Evolutionary conservation across 2,888 invertebrate genomes (phyloP), one percentile per base, ranked within the genome.

Genomic region (Dryobotodes eremita): DNA sequence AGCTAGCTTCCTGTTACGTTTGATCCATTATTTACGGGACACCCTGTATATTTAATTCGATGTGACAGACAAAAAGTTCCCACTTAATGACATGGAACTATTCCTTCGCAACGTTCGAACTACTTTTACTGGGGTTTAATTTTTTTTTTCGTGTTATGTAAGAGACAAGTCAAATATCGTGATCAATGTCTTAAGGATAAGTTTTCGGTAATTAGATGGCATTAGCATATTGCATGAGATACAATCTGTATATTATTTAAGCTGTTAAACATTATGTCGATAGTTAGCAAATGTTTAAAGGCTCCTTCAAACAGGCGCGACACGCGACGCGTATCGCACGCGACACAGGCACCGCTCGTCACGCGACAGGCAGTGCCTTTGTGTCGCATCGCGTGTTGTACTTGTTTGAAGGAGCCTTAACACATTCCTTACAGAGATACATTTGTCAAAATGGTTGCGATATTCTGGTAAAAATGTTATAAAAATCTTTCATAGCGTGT

Each of bases 101-200:
- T 89, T 86, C 87, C 89, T 89, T 90, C 88, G 92, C 91, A 93
- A 93, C 89, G 83, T 90, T 87, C 89, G 88, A 83, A 92, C 93
- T 91, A 93, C 93, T 92, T 94, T 93, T 94, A 94, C 93, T 89
- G 88, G 88, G 90, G 90, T 88, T 89, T 90, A 91, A 87, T 90
- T 90, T 93, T 84, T n/a, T 93, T 82, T 92, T 93, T 89, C 80
- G 80, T 82, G 84, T 94, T 94, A 93, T 88, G 89, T 92, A 95
- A 96, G 84, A 84, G 88, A 93, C 94, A 91, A 92, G 93, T 93
- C 93, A 91, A 90, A 92, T 92, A 93, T 94, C 94, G 94, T 95
- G 95, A 95, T 94, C 94, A 95, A 95, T 95, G 94, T 93, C 94
- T 95, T 93, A 94, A 90, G 95, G 94, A 95, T 95, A 94, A 93